Base-by-base conservation (phyloP, 2,797 vertebrate species). In the Craterocephalus amniculus region DNA sequence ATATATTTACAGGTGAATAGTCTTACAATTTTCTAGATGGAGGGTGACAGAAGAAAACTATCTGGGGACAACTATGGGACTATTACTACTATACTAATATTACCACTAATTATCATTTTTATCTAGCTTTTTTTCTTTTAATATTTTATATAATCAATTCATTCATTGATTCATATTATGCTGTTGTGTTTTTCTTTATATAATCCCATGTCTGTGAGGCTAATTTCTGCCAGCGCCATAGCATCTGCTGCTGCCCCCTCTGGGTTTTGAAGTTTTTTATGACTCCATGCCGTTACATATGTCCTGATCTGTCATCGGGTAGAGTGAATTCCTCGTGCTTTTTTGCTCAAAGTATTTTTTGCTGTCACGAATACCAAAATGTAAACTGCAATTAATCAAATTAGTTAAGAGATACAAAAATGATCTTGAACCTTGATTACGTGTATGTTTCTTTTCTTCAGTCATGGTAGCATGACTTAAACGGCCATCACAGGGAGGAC, bases 401-500 rank as follows among this genome's bases (percentile, higher is more conserved):
- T 11, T 13, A 5, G 22, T 52, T 52, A 13, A 52, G 9, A 5
- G 22, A 52, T 52, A 26, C 38, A 43, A 43, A 43, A 43, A 18
- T 18, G 1, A 18, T 52, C 22, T 52, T 52, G 49, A 24, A 52
- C 43, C 43, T 29, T 40, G 22, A 71, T 61, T 12, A 34, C 18
- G 14, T 22, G 36, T 14, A 43, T 57, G 48, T 5, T 27, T 57
- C 3, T 61, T 43, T 70, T 51, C 34, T 74, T 54, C 58, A 51
- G 59, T 52, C 63, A 69, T 83, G 43, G 63, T 72, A 69, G 78
- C 67, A 26, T 55, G 29, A 69, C 27, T 74, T 13, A 49, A 72
- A 72, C 22, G 24, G 58, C 36, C 24, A 63, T 80, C 69, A 61
- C 62, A 65, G 40, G 26, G 48, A 63, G n/a, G 70, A 74, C 26